Evolutionary conservation across 2,113 vertebrate genomes (phyloP).

Genomic region (Oriolus oriolus): DNA sequence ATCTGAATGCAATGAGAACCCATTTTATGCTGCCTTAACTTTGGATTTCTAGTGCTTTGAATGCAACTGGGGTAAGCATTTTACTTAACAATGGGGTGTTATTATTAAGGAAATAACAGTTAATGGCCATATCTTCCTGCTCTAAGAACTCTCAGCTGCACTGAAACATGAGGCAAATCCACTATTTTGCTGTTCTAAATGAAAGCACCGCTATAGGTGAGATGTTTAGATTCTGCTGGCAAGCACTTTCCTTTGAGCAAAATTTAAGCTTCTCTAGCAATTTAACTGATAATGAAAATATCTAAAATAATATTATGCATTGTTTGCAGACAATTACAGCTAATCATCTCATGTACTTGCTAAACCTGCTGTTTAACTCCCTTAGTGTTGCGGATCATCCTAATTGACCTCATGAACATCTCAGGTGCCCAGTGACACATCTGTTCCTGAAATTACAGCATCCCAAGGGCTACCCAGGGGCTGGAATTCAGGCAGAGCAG

Average conservation of each 20-base stretch:
- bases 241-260: not conserved
- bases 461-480: not conserved
- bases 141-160: conserved; percentile 13
- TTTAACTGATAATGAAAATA: not conserved
- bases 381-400: not conserved
- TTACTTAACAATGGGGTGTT: conserved; percentile 38
- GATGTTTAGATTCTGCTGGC: conserved; percentile 7
- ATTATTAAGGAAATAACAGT: conserved; percentile 59
- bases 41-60: conserved; percentile 32
- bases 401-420: not conserved
- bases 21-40: conserved; percentile 38
- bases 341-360: not conserved
- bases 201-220: not conserved
- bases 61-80: conserved; percentile 9
- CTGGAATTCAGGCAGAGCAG: not conserved
- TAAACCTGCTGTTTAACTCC: not conserved
- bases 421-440: not conserved
- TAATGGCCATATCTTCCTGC: conserved; percentile 44
- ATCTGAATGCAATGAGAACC: conserved; percentile 13
- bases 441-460: not conserved
- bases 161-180: conserved; percentile 9
- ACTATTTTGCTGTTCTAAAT: not conserved
- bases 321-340: not conserved
- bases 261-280: not conserved
- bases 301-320: not conserved